These are phyloP conservation scores for Pterocles burchelli DNA, from an alignment of 2,113 vertebrate species.

Conservation along the genomic window DNA sequence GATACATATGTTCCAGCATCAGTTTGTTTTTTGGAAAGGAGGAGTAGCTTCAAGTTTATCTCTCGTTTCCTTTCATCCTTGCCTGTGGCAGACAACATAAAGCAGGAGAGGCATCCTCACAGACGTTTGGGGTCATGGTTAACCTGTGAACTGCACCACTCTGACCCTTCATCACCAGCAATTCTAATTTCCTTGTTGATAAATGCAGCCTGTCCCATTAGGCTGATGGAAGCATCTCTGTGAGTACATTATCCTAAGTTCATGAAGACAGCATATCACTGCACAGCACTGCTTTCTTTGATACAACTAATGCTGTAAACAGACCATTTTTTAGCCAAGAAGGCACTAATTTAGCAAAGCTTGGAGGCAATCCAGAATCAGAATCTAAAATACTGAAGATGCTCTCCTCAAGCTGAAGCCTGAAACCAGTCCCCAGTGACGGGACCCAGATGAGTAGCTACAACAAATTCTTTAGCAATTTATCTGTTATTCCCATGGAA, in stretches of 20 bases:
- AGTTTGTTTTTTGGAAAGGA: not conserved
- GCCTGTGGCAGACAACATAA: not conserved
- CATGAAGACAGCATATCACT: not conserved
- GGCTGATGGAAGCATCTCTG: not conserved
- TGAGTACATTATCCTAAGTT: not conserved
- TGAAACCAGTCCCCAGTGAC: not conserved
- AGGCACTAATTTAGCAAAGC: not conserved
- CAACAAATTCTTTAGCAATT: not conserved
- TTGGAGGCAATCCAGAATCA: not conserved
- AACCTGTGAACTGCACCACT: accelerated
- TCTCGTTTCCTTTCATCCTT: not conserved
- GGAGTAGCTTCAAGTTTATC: not conserved
- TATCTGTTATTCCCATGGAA: not conserved
- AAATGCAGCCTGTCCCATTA: not conserved
- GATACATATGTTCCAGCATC: not conserved
- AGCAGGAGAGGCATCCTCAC: not conserved
- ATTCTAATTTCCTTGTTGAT: accelerated
- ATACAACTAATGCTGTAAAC: not conserved
- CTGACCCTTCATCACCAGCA: not conserved
- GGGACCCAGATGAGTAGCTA: not conserved
- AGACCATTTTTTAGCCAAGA: not conserved
- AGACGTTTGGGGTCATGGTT: not conserved
- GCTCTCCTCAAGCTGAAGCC: not conserved
- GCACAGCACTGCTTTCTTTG: not conserved
- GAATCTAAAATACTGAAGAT: not conserved